A percentile compares a stretch with the other conserved stretches of the same genome.
Conservation (phyloP, 2,797 vertebrate species). For the Aratinga solstitialis region DNA sequence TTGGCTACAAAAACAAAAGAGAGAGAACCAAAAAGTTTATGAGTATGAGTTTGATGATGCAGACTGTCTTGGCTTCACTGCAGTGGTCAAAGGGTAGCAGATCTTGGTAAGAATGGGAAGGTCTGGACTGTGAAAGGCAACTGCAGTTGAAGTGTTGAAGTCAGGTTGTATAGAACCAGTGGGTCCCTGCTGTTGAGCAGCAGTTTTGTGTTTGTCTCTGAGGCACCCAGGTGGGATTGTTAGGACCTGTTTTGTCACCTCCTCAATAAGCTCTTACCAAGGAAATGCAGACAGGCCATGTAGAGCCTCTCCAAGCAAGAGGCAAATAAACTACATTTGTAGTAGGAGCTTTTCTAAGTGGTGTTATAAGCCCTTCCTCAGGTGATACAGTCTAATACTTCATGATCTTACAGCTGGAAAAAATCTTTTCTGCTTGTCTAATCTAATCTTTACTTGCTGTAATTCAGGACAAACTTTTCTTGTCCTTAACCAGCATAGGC, state of each 20-base stretch:
- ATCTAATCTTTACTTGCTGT: neutral
- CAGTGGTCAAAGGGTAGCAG: neutral
- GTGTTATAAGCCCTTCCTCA: neutral
- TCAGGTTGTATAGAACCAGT: neutral
- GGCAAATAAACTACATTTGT: neutral
- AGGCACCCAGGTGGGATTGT: neutral
- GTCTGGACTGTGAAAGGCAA: neutral
- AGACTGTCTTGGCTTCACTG: neutral
- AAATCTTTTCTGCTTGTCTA: neutral
- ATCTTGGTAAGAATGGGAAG: neutral
- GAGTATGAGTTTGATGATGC: neutral
- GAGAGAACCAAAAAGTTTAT: neutral
- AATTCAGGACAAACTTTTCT: neutral
- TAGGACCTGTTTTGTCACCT: neutral
- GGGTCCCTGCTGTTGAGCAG: neutral
- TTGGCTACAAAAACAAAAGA: neutral
- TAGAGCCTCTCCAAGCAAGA: neutral
- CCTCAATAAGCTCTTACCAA: neutral
- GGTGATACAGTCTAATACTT: neutral
- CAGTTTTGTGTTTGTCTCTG: neutral
- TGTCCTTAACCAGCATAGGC: neutral
- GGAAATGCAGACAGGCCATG: neutral
- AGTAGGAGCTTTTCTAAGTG: neutral
- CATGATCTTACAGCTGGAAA: neutral
- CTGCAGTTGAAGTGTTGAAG: accelerated